Percentiles rank a stretch among this genome's conserved stretches.
Conservation (phyloP, 1,140 invertebrate genomes). For the Temnothorax longispinosus region DNA sequence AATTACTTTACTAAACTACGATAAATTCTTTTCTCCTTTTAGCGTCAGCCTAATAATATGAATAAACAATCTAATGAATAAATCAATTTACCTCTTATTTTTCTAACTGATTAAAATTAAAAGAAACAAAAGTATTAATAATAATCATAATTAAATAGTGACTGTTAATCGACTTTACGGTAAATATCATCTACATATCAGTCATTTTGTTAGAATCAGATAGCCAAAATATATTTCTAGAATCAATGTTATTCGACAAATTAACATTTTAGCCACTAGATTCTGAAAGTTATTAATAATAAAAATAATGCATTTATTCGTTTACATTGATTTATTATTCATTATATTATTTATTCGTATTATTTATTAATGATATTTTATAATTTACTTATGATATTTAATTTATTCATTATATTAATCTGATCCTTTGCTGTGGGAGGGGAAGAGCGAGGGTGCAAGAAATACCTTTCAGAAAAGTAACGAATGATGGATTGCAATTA, state of each 20-base stretch:
- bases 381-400: too few relatives aligned
- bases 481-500: conserved; percentile 55
- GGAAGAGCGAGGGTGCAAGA: conserved; percentile 25
- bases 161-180: background rate
- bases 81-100: background rate
- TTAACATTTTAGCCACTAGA: background rate
- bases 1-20: background rate
- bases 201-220: background rate
- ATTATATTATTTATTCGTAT: background rate
- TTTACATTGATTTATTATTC: background rate
- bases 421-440: background rate
- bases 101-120: background rate
- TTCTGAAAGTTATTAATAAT: background rate
- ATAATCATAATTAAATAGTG: background rate
- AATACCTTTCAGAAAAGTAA: conserved; percentile 61
- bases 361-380: conserved; percentile 1
- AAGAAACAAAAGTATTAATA: background rate
- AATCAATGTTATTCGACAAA: background rate
- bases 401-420: background rate
- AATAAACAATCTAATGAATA: background rate
- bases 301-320: background rate
- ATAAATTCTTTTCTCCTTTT: background rate
- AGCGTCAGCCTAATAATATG: background rate
- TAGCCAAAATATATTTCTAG: background rate
- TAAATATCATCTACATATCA: background rate